These are phyloP conservation scores for Protobothrops flavoviridis DNA, from an alignment of 2,113 vertebrate species.

Conservation along the genomic window DNA sequence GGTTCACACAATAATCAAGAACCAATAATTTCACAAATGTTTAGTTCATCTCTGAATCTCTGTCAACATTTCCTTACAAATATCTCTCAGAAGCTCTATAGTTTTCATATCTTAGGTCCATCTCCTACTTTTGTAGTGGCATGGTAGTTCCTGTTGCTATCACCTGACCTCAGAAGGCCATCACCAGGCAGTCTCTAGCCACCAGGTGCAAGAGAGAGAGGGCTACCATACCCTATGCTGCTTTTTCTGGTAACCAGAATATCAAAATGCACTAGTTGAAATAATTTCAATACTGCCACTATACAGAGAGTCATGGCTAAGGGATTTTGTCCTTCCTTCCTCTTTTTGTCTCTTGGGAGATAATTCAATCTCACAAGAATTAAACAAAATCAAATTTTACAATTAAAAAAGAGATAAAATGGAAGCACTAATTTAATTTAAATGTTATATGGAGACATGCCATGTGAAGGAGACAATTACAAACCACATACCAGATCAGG, in stretches of 20 bases:
- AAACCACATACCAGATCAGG: neutral
- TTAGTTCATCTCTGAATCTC: neutral
- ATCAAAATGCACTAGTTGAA: neutral
- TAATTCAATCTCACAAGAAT: neutral
- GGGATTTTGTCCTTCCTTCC: neutral
- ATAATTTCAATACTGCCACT: neutral
- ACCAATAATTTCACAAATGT: neutral
- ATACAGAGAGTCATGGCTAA: neutral
- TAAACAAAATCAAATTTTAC: neutral
- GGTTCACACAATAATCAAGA: neutral
- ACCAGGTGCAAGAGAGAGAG: neutral
- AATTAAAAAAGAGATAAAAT: neutral
- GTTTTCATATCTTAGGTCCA: neutral
- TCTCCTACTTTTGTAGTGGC: neutral
- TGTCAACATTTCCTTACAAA: neutral
- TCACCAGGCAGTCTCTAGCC: neutral
- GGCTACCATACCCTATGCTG: neutral
- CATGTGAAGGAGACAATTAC: neutral
- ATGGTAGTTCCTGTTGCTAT: neutral
- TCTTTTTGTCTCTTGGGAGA: neutral
- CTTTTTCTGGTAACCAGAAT: neutral
- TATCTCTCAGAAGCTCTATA: neutral
- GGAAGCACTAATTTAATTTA: neutral
- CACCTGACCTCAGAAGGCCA: neutral
- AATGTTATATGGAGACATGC: neutral